These are phyloP conservation scores for Enteromius viviparus DNA, from an alignment of 2,797 vertebrate species.

Conservation along the genomic window DNA sequence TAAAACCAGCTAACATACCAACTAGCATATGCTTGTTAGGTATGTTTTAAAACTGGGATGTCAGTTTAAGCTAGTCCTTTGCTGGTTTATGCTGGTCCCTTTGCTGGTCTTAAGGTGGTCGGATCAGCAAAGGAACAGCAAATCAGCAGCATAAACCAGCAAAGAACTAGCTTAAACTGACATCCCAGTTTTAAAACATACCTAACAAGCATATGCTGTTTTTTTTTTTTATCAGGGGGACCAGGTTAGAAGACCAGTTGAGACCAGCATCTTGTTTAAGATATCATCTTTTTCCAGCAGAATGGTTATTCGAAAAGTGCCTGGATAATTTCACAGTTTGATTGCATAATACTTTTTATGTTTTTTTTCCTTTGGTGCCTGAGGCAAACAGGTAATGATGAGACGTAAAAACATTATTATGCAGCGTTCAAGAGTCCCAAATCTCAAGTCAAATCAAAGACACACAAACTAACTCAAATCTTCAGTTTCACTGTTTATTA, in stretches of 20 bases:
- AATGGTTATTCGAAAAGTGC: neutral
- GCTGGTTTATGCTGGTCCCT: no score
- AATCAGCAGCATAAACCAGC: no score
- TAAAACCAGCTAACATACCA: neutral
- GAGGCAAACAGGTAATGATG: neutral
- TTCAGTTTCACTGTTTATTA: conserved; percentile 6
- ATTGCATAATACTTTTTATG: neutral
- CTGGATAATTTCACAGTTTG: neutral
- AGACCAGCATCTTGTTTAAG: neutral
- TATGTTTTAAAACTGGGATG: no score
- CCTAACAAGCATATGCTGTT: no score
- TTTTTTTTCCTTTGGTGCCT: neutral
- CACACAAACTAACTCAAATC: neutral
- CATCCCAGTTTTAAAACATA: no score
- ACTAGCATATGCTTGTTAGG: no score
- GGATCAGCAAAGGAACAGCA: no score
- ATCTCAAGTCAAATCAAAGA: neutral
- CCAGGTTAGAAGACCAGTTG: neutral
- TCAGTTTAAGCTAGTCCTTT: no score
- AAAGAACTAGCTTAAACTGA: no score
- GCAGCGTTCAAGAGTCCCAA: neutral
- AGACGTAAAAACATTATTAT: conserved; percentile 8
- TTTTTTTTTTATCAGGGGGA: no score
- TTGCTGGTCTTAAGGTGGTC: no score
- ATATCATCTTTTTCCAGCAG: neutral